These are phyloP conservation scores for Semicossyphus pulcher DNA, from an alignment of 2,113 vertebrate species.

Conservation along the genomic window DNA sequence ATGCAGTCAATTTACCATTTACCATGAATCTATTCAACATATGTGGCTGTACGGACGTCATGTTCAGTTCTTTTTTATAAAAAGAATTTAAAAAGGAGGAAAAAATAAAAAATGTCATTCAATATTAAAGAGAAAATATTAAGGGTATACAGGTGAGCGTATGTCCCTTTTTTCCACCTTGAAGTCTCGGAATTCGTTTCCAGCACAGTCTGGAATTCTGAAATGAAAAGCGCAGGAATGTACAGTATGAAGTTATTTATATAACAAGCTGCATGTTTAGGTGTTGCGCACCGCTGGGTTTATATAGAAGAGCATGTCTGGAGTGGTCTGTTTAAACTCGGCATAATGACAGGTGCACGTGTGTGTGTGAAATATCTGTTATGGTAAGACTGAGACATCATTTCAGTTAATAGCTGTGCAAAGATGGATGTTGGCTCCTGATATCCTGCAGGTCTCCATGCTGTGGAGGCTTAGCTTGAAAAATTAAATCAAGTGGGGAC, in stretches of 20 bases:
- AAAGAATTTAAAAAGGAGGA: too few relatives aligned
- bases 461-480: background rate
- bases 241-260: background rate
- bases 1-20: too few relatives aligned
- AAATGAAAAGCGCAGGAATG: background rate
- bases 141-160: too few relatives aligned
- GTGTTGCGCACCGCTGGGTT: background rate
- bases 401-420: background rate
- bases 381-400: accelerated
- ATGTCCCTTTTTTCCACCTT: too few relatives aligned
- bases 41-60: too few relatives aligned
- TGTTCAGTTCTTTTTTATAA: too few relatives aligned
- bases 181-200: too few relatives aligned
- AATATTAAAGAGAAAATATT: too few relatives aligned
- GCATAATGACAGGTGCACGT: background rate
- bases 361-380: background rate
- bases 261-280: background rate
- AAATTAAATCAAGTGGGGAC: background rate
- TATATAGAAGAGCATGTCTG: background rate
- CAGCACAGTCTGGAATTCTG: too few relatives aligned
- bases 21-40: too few relatives aligned
- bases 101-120: too few relatives aligned
- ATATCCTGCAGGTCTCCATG: too few relatives aligned
- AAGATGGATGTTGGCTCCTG: background rate
- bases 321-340: background rate